A percentile compares a stretch with the other conserved stretches of the same genome.
These are phyloP conservation scores for Emmelina monodactyla DNA, from an alignment of 2,888 invertebrate species.

Conservation along the genomic window DNA sequence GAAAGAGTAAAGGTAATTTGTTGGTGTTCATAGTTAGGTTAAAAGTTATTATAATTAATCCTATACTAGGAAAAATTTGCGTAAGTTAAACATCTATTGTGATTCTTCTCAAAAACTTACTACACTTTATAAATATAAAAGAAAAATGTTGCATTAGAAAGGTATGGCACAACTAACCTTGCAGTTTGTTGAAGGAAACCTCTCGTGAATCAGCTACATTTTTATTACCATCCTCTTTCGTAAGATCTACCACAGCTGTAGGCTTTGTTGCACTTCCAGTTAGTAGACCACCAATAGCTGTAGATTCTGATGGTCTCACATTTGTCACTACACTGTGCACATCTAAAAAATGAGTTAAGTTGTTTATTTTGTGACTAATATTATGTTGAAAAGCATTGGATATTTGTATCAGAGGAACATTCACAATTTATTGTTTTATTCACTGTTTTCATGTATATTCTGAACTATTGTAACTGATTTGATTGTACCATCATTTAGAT, in stretches of 20 bases:
- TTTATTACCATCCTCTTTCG: constrained; percentile 65
- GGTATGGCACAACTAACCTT: constrained; percentile 57
- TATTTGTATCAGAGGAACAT: not conserved
- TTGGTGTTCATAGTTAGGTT: too few relatives aligned
- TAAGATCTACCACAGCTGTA: constrained; percentile 68
- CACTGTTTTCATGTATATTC: not conserved
- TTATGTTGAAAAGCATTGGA: not conserved
- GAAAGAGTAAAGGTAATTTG: too few relatives aligned
- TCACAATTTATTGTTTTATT: not conserved
- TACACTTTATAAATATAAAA: too few relatives aligned
- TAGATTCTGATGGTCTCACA: constrained; percentile 73
- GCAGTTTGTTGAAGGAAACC: constrained; percentile 78
- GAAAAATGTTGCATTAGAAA: too few relatives aligned
- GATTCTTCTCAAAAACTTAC: too few relatives aligned
- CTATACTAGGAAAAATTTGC: too few relatives aligned
- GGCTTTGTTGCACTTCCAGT: constrained; percentile 67
- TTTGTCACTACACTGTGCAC: constrained; percentile 58
- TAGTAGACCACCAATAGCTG: constrained; percentile 75
- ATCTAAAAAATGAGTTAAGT: constrained; percentile 25
- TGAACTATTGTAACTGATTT: not conserved
- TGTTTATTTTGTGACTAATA: not conserved
- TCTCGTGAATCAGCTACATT: constrained; percentile 75
- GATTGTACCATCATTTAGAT: not conserved
- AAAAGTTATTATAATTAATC: too few relatives aligned
- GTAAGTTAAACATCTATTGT: too few relatives aligned